phyloP scores from a whole-genome alignment of 2,888 invertebrate species.

The Athalia cordata region DNA sequence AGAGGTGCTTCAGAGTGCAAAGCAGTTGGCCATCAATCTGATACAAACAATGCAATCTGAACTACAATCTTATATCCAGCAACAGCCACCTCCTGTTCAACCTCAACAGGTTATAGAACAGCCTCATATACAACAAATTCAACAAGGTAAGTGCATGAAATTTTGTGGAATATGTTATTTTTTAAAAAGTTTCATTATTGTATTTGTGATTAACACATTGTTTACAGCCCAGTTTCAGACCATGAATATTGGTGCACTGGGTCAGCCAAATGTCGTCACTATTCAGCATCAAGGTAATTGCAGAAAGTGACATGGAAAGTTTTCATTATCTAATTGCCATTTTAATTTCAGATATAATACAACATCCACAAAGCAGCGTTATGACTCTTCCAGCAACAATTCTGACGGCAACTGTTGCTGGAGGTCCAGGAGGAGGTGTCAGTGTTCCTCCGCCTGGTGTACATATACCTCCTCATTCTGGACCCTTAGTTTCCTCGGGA shows the following conservation, averaged over 20 bases:
- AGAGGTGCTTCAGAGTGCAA: constrained; percentile 82
- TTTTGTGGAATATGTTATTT: background rate
- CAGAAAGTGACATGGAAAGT: background rate
- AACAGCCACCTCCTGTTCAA: constrained; percentile 72
- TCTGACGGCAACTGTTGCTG: constrained; percentile 70
- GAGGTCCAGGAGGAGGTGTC: constrained; percentile 64
- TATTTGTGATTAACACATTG: constrained; percentile 24
- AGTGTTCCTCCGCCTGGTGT: constrained; percentile 71
- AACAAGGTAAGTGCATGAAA: constrained; percentile 60
- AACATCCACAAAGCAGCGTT: constrained; percentile 70
- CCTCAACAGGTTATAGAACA: constrained; percentile 71
- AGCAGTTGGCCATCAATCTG: constrained; percentile 84
- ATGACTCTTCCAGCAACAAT: constrained; percentile 70
- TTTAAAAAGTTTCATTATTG: constrained; percentile 12
- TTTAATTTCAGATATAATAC: constrained; percentile 65
- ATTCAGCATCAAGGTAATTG: constrained; percentile 71
- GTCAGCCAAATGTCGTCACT: constrained; percentile 71
- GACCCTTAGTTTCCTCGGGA: constrained; percentile 68
- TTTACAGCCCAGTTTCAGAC: constrained; percentile 71
- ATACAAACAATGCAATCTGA: constrained; percentile 85
- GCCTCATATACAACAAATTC: constrained; percentile 69
- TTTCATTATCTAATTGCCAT: background rate
- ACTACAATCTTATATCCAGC: constrained; percentile 73
- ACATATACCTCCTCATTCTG: constrained; percentile 70
- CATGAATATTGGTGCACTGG: constrained; percentile 71